Evolutionary conservation across 2,888 invertebrate genomes (phyloP), one percentile per base, ranked within the genome.

Genomic region (Pammene fasciana): DNA sequence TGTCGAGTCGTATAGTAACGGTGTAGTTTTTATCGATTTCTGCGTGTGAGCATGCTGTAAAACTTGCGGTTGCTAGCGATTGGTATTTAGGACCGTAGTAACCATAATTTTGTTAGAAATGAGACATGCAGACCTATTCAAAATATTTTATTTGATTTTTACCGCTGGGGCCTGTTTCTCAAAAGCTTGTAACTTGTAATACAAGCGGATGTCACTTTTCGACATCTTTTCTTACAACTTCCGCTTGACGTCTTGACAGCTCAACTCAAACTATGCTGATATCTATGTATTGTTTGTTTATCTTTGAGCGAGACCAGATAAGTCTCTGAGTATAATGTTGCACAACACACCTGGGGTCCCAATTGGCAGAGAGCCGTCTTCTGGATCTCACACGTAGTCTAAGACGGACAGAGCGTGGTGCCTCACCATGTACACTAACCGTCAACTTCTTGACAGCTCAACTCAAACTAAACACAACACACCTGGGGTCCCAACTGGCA

Each of bases 401-500:
- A 79, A 90, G 73, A 0, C 91, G 86, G 16, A 86, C 86, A 10
- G 80, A 79, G 11, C 87, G 81, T 1, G 84, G 79, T 0, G 84
- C 77, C 72, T 92, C 92, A 0, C 90, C 92, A 1, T 90, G 77
- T 3, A 89, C 89, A 71, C 90, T 89, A 8, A 92, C 84, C 4
- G 86, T 86, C 0, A 26, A 26, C 26, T 3, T 26, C 26, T 26
- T 26, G 26, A 26, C 26, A 26, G 1, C 26, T 26, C 26, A 26
- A 26, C n/a, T n/a, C n/a, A n/a, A n/a, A n/a, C n/a, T n/a, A n/a
- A n/a, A n/a, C 0, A 2, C 10, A n/a, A 45, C 43, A 72, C 75
- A 91, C 92, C 92, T 92, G 0, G 90, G 86, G 72, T 92, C 91
- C 92, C 92, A 92, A 74, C 88, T 91, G 11, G 91, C 89, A 14